phyloP scores from a whole-genome alignment of 1,140 invertebrate species.

The Scaptomyza montana region DNA sequence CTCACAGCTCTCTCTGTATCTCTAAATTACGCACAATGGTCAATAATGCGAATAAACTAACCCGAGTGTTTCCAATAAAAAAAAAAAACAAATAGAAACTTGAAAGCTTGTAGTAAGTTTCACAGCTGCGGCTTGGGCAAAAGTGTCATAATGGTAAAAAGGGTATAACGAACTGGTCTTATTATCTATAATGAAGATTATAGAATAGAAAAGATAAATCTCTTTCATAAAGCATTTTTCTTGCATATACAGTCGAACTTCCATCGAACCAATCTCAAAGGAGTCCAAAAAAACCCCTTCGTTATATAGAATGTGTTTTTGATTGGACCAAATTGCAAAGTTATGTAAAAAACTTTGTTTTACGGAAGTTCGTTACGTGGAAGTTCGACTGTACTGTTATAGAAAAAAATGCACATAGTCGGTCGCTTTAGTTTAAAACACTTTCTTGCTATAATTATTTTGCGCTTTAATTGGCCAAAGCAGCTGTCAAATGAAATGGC shows the following conservation, averaged over 20 bases:
- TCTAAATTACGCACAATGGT: conserved; percentile 14
- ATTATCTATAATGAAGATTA: no score
- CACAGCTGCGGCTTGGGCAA: conserved; percentile 10
- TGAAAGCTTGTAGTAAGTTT: background rate
- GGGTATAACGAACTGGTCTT: no score
- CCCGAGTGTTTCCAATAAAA: conserved; percentile 36
- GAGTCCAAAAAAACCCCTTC: no score
- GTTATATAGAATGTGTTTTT: no score
- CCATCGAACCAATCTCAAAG: no score
- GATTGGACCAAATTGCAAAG: no score
- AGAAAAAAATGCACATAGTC: background rate
- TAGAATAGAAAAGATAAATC: no score
- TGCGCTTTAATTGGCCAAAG: conserved; percentile 31
- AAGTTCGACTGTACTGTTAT: no score
- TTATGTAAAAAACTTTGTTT: no score
- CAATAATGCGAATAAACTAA: conserved; percentile 56
- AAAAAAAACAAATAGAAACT: background rate
- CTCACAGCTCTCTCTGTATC: background rate
- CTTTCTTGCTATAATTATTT: background rate
- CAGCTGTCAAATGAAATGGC: conserved; percentile 42
- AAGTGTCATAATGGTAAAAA: conserved; percentile 23
- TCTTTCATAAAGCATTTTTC: no score
- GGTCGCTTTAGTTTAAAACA: background rate
- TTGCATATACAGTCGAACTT: no score
- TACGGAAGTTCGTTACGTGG: no score